phyloP scores from a whole-genome alignment of 2,113 vertebrate genomes.

The Cyphomyrus plagiostoma region DNA sequence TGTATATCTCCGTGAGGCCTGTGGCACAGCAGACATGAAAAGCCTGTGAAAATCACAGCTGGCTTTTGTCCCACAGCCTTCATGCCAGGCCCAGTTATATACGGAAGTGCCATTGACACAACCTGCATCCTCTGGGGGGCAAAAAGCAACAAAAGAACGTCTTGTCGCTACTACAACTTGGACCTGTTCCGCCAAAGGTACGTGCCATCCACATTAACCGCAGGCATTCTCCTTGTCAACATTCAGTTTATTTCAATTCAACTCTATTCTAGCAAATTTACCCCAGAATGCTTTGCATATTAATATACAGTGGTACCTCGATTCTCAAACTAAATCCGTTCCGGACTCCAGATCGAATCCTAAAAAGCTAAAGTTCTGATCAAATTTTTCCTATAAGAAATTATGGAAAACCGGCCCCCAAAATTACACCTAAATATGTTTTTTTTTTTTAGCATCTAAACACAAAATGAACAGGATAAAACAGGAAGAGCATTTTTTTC shows the following conservation, averaged over 20 bases:
- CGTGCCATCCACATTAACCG: too few relatives aligned
- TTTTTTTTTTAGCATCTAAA: too few relatives aligned
- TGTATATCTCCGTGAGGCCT: neutral
- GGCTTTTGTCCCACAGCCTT: conserved; percentile 62
- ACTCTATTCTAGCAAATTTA: neutral
- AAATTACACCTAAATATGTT: too few relatives aligned
- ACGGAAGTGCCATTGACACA: conserved; percentile 79
- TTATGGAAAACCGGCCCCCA: too few relatives aligned
- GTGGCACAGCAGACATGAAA: neutral
- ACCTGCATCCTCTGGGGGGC: conserved; percentile 76
- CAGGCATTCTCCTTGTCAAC: neutral
- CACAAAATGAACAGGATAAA: too few relatives aligned
- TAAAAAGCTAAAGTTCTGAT: too few relatives aligned
- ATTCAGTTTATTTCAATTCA: neutral
- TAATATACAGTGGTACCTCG: too few relatives aligned
- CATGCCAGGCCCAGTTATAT: conserved; percentile 82
- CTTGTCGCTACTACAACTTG: conserved; percentile 82
- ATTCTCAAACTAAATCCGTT: too few relatives aligned
- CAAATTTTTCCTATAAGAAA: too few relatives aligned
- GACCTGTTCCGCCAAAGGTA: conserved; percentile 74
- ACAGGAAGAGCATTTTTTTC: too few relatives aligned
- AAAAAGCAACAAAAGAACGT: conserved; percentile 62
- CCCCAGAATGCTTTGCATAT: neutral
- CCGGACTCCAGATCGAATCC: too few relatives aligned
- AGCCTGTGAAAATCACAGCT: neutral